These are phyloP conservation scores for Pseudococcus jackbeardsleyi DNA, from an alignment of 2,888 invertebrate species.

Conservation along the genomic window DNA sequence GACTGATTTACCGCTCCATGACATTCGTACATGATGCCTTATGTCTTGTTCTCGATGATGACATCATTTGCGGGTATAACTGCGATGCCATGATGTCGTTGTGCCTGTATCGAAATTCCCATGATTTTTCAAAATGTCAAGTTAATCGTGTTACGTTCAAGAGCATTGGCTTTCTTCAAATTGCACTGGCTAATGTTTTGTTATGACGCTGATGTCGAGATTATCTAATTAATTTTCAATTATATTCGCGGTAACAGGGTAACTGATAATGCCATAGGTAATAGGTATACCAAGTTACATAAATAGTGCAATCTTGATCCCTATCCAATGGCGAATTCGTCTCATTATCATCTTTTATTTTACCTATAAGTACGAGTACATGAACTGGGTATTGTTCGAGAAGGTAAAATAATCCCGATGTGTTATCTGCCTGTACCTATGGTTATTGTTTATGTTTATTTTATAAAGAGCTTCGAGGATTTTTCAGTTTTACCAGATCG, in stretches of 20 bases:
- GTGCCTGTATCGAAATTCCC: slow-evolving; percentile 21
- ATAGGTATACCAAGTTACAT: not conserved
- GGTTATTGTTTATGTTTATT: slow-evolving; percentile 37
- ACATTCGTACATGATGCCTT: slow-evolving; percentile 30
- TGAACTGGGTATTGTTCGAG: not conserved
- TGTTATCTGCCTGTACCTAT: not conserved
- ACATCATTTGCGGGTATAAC: not conserved
- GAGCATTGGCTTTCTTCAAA: not conserved
- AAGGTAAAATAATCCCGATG: not conserved
- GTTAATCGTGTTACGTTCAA: slow-evolving; percentile 33
- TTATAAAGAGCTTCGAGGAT: not conserved
- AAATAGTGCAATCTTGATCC: slow-evolving; percentile 7
- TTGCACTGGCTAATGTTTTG: not conserved
- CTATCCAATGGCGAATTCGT: not conserved
- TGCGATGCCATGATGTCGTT: not conserved
- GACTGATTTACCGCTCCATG: slow-evolving; percentile 44
- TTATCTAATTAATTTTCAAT: slow-evolving; percentile 42
- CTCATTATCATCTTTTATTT: not conserved
- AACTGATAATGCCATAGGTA: not conserved
- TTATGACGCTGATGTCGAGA: not conserved
- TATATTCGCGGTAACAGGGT: not conserved
- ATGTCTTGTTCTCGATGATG: slow-evolving; percentile 11
- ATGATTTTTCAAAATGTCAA: slow-evolving; percentile 57
- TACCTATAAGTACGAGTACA: not conserved
- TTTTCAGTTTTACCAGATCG: not conserved